A percentile compares a stretch with the other conserved stretches of the same genome.
These are phyloP conservation scores for Penaeus monodon DNA, from an alignment of 2,888 invertebrate species.

Conservation along the genomic window DNA sequence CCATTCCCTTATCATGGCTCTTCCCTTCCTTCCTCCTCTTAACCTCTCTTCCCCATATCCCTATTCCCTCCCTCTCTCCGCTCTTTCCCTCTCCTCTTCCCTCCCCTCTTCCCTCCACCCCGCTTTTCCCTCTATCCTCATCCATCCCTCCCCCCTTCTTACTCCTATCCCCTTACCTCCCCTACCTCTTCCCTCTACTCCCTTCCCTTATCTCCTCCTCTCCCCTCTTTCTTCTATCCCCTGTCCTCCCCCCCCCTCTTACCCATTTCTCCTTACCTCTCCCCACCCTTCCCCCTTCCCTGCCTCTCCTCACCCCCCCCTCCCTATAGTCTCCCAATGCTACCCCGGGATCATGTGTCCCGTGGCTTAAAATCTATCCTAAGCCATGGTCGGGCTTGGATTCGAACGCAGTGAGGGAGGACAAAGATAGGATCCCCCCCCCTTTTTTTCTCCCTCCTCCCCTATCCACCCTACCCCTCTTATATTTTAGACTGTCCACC, in stretches of 20 bases:
- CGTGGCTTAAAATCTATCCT: too few species aligned
- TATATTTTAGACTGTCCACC: background rate
- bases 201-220: too few species aligned
- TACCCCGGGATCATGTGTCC: too few species aligned
- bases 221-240: too few species aligned
- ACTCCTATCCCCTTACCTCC: too few species aligned
- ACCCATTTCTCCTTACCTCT: too few species aligned
- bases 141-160: background rate
- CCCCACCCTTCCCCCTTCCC: too few species aligned
- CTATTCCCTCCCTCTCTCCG: background rate
- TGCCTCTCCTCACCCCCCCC: background rate
- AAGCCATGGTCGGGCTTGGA: too few species aligned
- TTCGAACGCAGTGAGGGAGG: background rate
- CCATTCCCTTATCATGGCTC: too few species aligned
- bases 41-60: background rate
- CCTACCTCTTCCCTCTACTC: too few species aligned
- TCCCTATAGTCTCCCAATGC: background rate
- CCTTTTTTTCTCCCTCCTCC: background rate
- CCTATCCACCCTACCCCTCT: background rate
- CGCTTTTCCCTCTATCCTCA: background rate
- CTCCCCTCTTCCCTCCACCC: background rate
- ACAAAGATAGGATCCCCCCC: background rate
- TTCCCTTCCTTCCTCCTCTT: too few species aligned
- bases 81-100: conserved; percentile 13
- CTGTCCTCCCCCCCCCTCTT: too few species aligned